Conservation (phyloP, 2,113 vertebrate species). For the Periophthalmodon schlosseri region DNA sequence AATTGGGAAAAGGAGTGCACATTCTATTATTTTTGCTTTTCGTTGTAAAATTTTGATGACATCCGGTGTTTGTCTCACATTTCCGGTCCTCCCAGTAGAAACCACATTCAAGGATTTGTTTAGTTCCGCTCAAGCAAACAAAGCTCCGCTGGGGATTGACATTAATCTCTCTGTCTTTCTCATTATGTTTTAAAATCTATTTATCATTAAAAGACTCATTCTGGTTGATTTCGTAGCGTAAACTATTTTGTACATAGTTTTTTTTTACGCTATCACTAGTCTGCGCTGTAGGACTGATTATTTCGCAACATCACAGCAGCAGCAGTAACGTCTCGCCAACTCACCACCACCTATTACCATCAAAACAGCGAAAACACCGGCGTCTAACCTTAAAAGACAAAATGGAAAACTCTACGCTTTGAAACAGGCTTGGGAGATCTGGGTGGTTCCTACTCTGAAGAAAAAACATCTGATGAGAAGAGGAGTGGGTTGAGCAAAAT, state of each 20-base stretch:
- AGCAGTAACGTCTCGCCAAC: background rate
- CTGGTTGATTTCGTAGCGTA: background rate
- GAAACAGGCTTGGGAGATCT: background rate
- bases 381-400: conserved; percentile 13
- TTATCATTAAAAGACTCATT: background rate
- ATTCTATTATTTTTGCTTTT: background rate
- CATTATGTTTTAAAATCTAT: background rate
- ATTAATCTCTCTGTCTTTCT: background rate
- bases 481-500: conserved; percentile 6
- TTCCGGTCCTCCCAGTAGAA: conserved; percentile 29
- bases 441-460: background rate
- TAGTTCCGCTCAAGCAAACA: conserved; percentile 57
- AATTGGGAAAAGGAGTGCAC: background rate
- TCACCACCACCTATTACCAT: background rate
- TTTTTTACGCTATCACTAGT: background rate
- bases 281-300: background rate
- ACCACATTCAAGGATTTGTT: conserved; percentile 16
- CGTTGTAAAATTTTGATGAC: background rate
- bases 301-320: conserved; percentile 52
- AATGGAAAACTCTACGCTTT: conserved; percentile 34
- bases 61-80: conserved; percentile 36
- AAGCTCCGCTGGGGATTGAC: conserved; percentile 28
- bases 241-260: background rate
- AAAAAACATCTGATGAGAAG: conserved; percentile 10
- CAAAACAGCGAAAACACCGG: background rate